Conservation (phyloP, 92 coral and sea anemone genomes). For the Epizoanthus stellaris region DNA sequence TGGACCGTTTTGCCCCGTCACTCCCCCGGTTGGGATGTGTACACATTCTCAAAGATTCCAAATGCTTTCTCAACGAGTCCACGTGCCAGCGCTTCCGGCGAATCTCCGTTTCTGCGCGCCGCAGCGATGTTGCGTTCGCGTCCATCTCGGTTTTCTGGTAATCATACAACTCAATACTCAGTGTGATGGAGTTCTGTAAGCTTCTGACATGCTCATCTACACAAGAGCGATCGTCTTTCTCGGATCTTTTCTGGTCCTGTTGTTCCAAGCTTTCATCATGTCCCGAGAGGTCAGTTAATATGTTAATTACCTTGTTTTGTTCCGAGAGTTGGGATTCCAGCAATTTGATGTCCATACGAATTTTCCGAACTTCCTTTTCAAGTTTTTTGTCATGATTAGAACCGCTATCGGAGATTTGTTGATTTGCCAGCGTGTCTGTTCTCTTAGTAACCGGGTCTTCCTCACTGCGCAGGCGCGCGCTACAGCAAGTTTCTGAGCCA, state of each 20-base stretch:
- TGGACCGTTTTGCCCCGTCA: not conserved
- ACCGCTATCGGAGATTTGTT: not conserved
- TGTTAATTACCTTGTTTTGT: conserved; percentile 19
- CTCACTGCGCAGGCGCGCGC: not conserved
- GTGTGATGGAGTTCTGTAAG: conserved; percentile 59
- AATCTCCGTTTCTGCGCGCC: conserved; percentile 66
- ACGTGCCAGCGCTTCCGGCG: conserved; percentile 88
- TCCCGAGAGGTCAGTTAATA: not conserved
- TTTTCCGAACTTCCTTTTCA: not conserved
- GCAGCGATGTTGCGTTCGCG: conserved; percentile 62
- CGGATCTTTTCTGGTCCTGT: too few species aligned
- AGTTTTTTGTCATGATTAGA: not conserved
- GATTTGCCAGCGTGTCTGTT: conserved; percentile 3
- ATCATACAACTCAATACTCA: conserved; percentile 75
- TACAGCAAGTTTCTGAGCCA: not conserved
- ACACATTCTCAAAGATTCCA: conserved; percentile 45
- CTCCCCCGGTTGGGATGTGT: conserved; percentile 14
- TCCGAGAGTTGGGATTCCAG: conserved; percentile 13
- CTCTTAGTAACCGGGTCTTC: not conserved
- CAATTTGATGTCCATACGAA: conserved; percentile 3
- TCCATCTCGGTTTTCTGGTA: conserved; percentile 79
- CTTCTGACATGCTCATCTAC: conserved; percentile 37
- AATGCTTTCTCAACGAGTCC: conserved; percentile 67
- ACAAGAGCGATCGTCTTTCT: not conserved
- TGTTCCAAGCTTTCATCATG: conserved; percentile 19